Conservation (phyloP, 1,140 invertebrate genomes). For the Polypedilum pembai region DNA sequence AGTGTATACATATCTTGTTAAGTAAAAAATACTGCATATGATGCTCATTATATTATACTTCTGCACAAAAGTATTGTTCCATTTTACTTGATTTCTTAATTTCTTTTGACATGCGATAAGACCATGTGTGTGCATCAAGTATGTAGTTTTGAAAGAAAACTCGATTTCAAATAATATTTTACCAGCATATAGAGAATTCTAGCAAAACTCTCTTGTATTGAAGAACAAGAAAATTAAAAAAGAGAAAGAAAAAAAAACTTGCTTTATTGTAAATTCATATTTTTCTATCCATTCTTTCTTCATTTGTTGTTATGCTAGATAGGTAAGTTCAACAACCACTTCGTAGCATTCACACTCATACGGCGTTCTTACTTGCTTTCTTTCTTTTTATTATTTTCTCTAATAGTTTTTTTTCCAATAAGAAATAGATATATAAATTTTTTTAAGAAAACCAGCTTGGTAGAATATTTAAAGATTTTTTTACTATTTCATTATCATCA, state of each 20-base stretch:
- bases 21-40: neutral
- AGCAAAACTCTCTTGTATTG: too few relatives aligned
- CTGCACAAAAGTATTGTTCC: too few relatives aligned
- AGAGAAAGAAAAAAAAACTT: neutral
- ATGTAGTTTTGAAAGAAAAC: too few relatives aligned
- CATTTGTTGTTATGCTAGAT: neutral
- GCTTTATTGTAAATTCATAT: neutral
- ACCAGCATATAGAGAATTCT: too few relatives aligned
- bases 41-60: too few relatives aligned
- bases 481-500: conserved; percentile 6
- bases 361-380: neutral
- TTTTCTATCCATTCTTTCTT: conserved; percentile 3
- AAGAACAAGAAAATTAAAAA: neutral
- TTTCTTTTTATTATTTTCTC: neutral
- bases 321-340: conserved; percentile 4
- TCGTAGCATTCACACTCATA: neutral
- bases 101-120: neutral
- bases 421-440: neutral
- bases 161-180: too few relatives aligned
- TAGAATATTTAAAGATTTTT: neutral
- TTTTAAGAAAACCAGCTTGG: neutral
- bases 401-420: neutral
- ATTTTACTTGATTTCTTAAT: neutral
- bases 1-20: neutral
- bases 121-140: too few relatives aligned